Percentiles rank a stretch among this genome's conserved stretches.
Conservation (phyloP, 53 echinoderm and acorn worm species). For the Henricia sp. region DNA sequence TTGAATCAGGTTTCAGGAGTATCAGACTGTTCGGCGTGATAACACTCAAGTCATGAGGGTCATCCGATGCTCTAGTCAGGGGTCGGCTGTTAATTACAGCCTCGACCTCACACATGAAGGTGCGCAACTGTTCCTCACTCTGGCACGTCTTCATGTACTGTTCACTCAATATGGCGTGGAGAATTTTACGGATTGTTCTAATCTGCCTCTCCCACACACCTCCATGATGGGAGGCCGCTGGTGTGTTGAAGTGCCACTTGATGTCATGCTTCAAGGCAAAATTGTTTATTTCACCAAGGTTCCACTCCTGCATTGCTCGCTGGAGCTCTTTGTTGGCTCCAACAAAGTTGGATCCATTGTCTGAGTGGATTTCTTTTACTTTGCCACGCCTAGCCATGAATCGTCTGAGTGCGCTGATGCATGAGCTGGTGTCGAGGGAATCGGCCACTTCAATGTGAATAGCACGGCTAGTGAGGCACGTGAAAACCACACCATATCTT, state of each 20-base stretch:
- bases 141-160: slow-evolving; percentile 28
- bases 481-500: slow-evolving; percentile 71
- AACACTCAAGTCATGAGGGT: neutral
- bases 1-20: neutral
- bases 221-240: slow-evolving; percentile 72
- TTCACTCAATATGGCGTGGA: slow-evolving; percentile 65
- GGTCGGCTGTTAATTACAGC: too few species aligned
- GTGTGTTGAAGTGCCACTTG: slow-evolving; percentile 70
- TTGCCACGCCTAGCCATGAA: slow-evolving; percentile 61
- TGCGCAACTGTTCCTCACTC: slow-evolving; percentile 54
- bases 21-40: neutral
- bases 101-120: slow-evolving; percentile 23
- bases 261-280: slow-evolving; percentile 5
- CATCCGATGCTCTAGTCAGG: too few species aligned
- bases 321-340: slow-evolving; percentile 66
- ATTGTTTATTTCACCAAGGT: slow-evolving; percentile 37
- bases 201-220: slow-evolving; percentile 78
- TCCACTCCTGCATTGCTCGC: slow-evolving; percentile 37
- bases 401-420: slow-evolving; percentile 56
- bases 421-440: slow-evolving; percentile 56
- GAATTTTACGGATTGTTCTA: slow-evolving; percentile 66
- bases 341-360: slow-evolving; percentile 66
- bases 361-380: slow-evolving; percentile 37
- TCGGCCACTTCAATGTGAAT: slow-evolving; percentile 60
- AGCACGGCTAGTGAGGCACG: slow-evolving; percentile 49